Percentiles rank a stretch among this genome's conserved stretches.
Conservation (phyloP, 1,140 invertebrate species). For the Rhyzopertha dominica region DNA sequence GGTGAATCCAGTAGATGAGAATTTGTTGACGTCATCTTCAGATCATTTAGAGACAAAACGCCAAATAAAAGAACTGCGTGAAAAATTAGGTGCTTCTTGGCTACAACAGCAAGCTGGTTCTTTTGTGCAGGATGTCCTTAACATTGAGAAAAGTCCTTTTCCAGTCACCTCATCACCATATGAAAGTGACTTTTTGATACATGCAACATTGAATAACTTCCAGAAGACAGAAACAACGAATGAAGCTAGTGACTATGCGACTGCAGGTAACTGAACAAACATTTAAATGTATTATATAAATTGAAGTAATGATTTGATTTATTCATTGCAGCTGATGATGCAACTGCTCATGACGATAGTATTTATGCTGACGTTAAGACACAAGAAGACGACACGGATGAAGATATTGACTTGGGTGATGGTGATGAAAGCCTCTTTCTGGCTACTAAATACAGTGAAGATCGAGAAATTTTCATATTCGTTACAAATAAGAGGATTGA, state of each 20-base stretch:
- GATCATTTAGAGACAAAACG: conserved; percentile 57
- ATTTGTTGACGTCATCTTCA: conserved; percentile 15
- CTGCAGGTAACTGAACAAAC: conserved; percentile 11
- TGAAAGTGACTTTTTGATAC: conserved; percentile 18
- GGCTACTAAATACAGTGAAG: conserved; percentile 40
- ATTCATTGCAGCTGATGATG: conserved; percentile 4
- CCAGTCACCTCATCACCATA: conserved; percentile 26
- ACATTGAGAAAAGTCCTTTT: conserved; percentile 40
- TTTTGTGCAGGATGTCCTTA: conserved; percentile 53
- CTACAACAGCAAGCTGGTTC: conserved; percentile 51
- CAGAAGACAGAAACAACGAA: not conserved
- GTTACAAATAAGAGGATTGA: conserved; percentile 43
- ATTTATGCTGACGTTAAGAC: conserved; percentile 18
- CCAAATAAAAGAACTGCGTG: conserved; percentile 53
- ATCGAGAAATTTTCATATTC: conserved; percentile 26
- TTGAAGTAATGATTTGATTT: conserved; percentile 8
- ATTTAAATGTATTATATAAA: conserved; percentile 12
- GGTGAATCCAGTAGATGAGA: conserved; percentile 13
- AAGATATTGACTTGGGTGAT: conserved; percentile 25
- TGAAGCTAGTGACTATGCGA: conserved; percentile 6
- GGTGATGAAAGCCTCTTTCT: conserved; percentile 45
- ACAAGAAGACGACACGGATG: not conserved
- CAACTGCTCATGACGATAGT: conserved; percentile 18
- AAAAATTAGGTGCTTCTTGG: conserved; percentile 58
- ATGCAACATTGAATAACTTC: conserved; percentile 3